Percentiles rank a stretch among this genome's conserved stretches.
These are phyloP conservation scores for Pogonus chalceus DNA, from an alignment of 1,140 invertebrate species.

Conservation along the genomic window DNA sequence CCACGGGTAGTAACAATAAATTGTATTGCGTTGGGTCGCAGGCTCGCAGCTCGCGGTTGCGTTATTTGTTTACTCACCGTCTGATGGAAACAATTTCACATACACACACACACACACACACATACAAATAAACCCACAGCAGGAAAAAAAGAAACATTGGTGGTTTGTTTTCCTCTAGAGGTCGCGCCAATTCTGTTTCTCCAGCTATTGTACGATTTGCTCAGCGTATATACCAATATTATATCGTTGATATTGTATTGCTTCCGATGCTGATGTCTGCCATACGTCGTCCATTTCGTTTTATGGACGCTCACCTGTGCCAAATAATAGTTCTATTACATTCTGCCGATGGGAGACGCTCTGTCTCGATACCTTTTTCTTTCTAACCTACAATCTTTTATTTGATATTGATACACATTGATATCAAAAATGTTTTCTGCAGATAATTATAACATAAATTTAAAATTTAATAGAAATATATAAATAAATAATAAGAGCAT, in stretches of 20 bases:
- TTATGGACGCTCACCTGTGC: neutral
- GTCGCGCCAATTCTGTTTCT: neutral
- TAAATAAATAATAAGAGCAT: too few species aligned
- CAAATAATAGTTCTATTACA: constrained; percentile 4
- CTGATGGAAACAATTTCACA: neutral
- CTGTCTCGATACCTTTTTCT: too few species aligned
- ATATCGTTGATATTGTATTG: neutral
- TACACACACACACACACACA: too few species aligned
- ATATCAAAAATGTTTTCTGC: too few species aligned
- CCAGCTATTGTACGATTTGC: neutral
- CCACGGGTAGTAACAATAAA: too few species aligned
- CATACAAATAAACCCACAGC: too few species aligned
- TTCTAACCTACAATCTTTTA: too few species aligned
- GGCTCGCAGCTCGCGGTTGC: neutral
- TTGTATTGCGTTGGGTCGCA: too few species aligned
- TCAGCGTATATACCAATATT: neutral
- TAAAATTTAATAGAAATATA: too few species aligned
- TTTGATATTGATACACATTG: too few species aligned
- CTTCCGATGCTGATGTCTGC: too few species aligned
- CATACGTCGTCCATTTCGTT: neutral
- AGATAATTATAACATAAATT: too few species aligned
- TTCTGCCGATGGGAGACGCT: neutral
- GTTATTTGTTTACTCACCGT: neutral
- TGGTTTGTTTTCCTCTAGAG: neutral
- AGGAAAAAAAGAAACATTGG: neutral